A percentile compares a stretch with the other conserved stretches of the same genome.
phyloP scores from a whole-genome alignment of 2,113 vertebrate genomes.

The Microcebus tavaratra region DNA sequence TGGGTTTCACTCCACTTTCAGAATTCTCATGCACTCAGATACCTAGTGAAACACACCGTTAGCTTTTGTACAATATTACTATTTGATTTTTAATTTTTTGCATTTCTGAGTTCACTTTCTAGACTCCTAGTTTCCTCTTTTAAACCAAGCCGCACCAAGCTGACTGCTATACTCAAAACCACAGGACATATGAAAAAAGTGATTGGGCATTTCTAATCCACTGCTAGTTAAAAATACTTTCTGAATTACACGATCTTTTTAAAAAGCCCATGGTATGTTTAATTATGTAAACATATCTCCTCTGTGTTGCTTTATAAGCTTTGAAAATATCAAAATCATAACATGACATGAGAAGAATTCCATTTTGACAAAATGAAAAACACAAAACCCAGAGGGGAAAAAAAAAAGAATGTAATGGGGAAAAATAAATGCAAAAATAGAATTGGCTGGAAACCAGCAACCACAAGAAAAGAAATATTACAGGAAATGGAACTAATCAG shows the following conservation, averaged over 20 bases:
- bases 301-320: conserved; percentile 25
- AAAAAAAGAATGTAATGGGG: conserved; percentile 15
- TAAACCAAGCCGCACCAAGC: conserved; percentile 48
- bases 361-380: conserved; percentile 58
- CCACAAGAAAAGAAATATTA: conserved; percentile 77
- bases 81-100: conserved; percentile 20
- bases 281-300: not conserved
- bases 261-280: not conserved
- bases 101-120: conserved; percentile 58
- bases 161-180: not conserved
- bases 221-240: not conserved
- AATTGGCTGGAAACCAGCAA: conserved; percentile 82
- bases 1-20: not conserved
- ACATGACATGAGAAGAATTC: conserved; percentile 44
- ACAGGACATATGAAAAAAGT: not conserved
- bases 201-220: not conserved
- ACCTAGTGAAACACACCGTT: not conserved
- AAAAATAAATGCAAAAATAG: conserved; percentile 81
- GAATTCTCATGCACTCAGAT: not conserved
- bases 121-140: conserved; percentile 39
- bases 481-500: conserved; percentile 81
- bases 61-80: conserved; percentile 1
- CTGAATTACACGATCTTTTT: not conserved
- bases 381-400: conserved; percentile 44
- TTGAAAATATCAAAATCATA: conserved; percentile 57